Percentiles rank a stretch among this genome's conserved stretches.
Evolutionary conservation across 2,888 invertebrate species (phyloP).

Genomic region (Adineta ricciae): DNA sequence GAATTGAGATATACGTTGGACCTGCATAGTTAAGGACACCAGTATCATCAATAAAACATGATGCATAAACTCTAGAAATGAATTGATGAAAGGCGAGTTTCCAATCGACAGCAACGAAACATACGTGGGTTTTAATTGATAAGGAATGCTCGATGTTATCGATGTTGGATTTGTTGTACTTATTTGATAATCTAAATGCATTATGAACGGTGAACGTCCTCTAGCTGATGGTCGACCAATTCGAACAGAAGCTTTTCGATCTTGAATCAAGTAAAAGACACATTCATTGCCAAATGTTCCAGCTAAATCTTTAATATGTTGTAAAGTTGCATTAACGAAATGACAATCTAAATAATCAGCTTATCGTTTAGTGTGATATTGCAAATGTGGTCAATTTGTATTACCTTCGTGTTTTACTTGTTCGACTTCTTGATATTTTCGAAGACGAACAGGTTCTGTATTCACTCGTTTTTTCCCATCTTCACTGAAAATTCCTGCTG

Average conservation of each 20-base stretch:
- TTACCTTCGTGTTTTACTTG: background rate
- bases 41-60: background rate
- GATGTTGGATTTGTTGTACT: background rate
- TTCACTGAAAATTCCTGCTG: background rate
- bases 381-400: background rate
- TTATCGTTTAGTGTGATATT: background rate
- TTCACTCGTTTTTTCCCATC: background rate
- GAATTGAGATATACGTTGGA: background rate
- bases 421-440: background rate
- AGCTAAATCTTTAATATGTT: slow-evolving; percentile 4
- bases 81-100: background rate
- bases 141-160: background rate
- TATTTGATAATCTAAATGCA: slow-evolving; percentile 18
- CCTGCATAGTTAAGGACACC: background rate
- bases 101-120: background rate
- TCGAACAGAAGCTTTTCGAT: background rate
- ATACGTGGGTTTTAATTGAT: slow-evolving; percentile 6
- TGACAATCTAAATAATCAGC: background rate
- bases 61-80: background rate
- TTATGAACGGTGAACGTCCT: background rate
- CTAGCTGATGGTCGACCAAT: background rate
- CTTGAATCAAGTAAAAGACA: background rate
- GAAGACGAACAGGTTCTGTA: background rate
- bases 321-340: background rate
- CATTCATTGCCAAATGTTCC: slow-evolving; percentile 5